Percentiles rank a stretch among this genome's conserved stretches.
Conservation (phyloP, 64 coral and sea anemone species). For the Anthopleura sola region DNA sequence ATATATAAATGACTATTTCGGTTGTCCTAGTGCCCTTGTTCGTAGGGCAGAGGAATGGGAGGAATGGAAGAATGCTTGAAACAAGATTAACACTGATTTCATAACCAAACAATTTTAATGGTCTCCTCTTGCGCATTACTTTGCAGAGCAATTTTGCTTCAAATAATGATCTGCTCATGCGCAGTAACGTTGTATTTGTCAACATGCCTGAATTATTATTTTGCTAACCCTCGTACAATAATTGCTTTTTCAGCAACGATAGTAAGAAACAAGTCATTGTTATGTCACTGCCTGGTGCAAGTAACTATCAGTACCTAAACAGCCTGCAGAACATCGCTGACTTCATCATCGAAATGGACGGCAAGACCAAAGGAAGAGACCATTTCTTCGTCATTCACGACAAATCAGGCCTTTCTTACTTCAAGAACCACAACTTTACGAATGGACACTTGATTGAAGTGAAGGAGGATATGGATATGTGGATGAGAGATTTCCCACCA, state of each 20-base stretch:
- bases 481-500: constrained; percentile 81
- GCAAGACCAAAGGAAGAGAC: constrained; percentile 55
- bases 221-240: too few relatives aligned
- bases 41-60: too few relatives aligned
- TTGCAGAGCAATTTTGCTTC: too few relatives aligned
- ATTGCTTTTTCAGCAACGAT: constrained; percentile 1
- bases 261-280: constrained; percentile 46
- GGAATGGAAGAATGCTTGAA: too few relatives aligned
- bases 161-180: too few relatives aligned
- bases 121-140: too few relatives aligned
- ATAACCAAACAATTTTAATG: too few relatives aligned
- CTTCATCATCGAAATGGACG: constrained; percentile 56
- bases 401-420: constrained; percentile 26
- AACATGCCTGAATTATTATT: neutral
- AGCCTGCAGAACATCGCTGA: constrained; percentile 16
- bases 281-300: constrained; percentile 32
- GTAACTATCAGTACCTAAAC: constrained; percentile 18
- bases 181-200: too few relatives aligned
- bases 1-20: too few relatives aligned
- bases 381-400: constrained; percentile 77
- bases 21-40: too few relatives aligned
- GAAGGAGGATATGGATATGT: constrained; percentile 45
- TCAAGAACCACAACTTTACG: constrained; percentile 41
- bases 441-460: constrained; percentile 62
- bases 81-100: too few relatives aligned